Percentiles rank a stretch among this genome's conserved stretches.
phyloP scores from a whole-genome alignment of 2,888 invertebrate species.

The Minunthozetes semirufus region DNA sequence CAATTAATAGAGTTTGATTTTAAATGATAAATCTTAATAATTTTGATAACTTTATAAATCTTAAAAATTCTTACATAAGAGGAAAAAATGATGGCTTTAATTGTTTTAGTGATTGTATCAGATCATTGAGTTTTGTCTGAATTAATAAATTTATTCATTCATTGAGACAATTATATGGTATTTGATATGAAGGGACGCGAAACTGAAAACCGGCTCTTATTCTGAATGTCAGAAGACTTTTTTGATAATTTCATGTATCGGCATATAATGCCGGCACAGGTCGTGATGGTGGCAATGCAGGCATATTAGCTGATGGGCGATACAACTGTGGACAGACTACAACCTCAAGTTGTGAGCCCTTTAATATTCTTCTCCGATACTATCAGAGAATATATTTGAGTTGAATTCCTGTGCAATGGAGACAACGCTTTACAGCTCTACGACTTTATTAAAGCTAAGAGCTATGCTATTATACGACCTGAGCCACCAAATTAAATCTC shows the following conservation, averaged over 20 bases:
- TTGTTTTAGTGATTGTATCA: too few relatives aligned
- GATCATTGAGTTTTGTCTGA: too few relatives aligned
- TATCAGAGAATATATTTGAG: slow-evolving; percentile 14
- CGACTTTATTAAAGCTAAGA: slow-evolving; percentile 9
- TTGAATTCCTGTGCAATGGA: not conserved
- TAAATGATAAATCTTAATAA: too few relatives aligned
- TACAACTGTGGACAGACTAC: not conserved
- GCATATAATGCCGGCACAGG: slow-evolving; percentile 3
- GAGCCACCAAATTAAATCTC: slow-evolving; percentile 17
- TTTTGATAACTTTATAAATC: too few relatives aligned
- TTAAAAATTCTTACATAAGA: too few relatives aligned
- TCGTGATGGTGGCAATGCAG: slow-evolving; percentile 21
- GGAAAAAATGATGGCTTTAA: too few relatives aligned
- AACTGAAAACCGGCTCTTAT: not conserved
- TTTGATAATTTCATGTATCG: slow-evolving; percentile 10
- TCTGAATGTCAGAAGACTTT: not conserved
- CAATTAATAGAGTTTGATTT: too few relatives aligned
- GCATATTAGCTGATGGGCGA: slow-evolving; percentile 13
- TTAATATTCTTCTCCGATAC: slow-evolving; percentile 14
- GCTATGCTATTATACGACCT: slow-evolving; percentile 5
- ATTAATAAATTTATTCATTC: too few relatives aligned
- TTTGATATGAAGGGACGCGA: not conserved
- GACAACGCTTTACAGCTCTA: not conserved
- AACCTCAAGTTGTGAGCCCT: not conserved
- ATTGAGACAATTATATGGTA: not conserved